Evolutionary conservation across 2,113 vertebrate genomes (phyloP).

Genomic region (Brachypteracias leptosomus): DNA sequence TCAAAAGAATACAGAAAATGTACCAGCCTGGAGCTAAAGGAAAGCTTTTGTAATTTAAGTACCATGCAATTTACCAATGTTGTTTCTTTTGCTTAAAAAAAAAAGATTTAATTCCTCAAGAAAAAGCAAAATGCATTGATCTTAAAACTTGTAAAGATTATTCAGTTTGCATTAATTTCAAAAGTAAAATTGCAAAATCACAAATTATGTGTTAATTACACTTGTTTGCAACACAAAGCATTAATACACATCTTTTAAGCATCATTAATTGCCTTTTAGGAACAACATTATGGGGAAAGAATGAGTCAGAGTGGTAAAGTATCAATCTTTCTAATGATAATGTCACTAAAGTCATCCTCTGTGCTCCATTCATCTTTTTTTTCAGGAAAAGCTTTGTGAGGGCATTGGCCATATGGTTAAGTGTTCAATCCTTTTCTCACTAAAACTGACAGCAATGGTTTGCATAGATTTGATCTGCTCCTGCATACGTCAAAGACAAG

Average conservation of each 20-base stretch:
- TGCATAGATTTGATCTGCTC: not conserved
- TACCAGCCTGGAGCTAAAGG: not conserved
- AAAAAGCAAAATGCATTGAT: not conserved
- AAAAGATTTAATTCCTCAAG: not conserved
- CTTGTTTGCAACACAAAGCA: slow-evolving; percentile 1
- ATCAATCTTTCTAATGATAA: not conserved
- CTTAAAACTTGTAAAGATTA: not conserved
- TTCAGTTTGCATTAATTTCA: not conserved
- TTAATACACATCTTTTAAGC: slow-evolving; percentile 11
- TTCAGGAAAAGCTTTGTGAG: not conserved
- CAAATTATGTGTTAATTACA: not conserved
- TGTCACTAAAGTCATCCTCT: not conserved
- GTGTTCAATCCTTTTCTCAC: not conserved
- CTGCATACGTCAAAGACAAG: not conserved
- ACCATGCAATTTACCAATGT: not conserved
- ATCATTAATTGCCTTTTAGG: slow-evolving; percentile 28
- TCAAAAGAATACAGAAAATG: not conserved
- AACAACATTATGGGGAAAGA: not conserved
- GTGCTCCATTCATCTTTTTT: not conserved
- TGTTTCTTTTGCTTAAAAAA: not conserved
- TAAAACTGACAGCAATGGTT: not conserved
- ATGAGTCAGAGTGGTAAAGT: not conserved
- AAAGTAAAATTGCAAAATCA: not conserved
- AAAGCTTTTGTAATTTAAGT: not conserved
- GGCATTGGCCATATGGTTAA: not conserved